Conservation (phyloP, 2,797 vertebrate genomes). For the Anguilla obscura region DNA sequence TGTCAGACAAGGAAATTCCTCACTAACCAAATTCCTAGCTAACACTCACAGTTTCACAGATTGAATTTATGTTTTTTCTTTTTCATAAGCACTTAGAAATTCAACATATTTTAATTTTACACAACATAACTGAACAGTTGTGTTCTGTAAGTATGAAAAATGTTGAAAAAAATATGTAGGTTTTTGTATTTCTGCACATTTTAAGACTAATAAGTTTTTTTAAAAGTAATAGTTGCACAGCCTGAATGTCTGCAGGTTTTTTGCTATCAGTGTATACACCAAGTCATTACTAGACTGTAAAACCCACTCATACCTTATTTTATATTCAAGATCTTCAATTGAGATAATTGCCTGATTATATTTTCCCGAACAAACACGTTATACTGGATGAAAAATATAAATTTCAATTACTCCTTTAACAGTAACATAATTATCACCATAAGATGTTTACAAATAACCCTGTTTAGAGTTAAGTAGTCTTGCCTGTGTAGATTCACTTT, state of each 20-base stretch:
- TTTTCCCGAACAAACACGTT: background rate
- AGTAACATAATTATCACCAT: background rate
- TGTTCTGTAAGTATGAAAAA: background rate
- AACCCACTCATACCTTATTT: background rate
- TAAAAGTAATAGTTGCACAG: background rate
- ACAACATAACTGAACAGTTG: background rate
- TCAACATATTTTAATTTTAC: background rate
- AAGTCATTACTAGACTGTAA: background rate
- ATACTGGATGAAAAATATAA: background rate
- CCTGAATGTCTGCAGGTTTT: background rate
- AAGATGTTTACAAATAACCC: background rate
- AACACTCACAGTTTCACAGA: background rate
- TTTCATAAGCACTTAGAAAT: constrained; percentile 1
- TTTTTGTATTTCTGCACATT: background rate
- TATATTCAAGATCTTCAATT: background rate
- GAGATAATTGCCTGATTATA: background rate
- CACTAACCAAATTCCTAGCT: constrained; percentile 50
- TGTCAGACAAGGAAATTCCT: constrained; percentile 43
- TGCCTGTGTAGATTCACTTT: background rate
- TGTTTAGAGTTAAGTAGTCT: background rate
- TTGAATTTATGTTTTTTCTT: background rate
- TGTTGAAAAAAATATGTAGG: background rate
- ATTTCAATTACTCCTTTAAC: constrained; percentile 23
- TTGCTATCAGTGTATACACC: background rate
- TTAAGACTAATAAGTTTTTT: background rate